Percentiles rank a stretch among this genome's conserved stretches.
Conservation (phyloP, 2,113 vertebrate species). For the Lagenorhynchus albirostris region DNA sequence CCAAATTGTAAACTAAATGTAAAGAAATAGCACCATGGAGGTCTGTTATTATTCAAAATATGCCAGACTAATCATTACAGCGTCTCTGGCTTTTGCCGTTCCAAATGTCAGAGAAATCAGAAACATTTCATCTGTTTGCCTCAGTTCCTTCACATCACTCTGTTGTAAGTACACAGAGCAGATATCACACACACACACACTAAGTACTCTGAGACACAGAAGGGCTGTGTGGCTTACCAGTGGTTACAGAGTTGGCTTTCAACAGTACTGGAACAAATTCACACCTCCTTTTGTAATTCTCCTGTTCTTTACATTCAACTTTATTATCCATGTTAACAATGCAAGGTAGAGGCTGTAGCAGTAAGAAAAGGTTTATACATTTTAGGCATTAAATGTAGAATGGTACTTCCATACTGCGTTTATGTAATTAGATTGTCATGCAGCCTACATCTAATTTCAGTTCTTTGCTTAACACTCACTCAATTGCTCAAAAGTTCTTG, state of each 20-base stretch:
- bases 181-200: not conserved
- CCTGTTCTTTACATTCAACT: not conserved
- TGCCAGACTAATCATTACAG: not conserved
- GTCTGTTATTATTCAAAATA: not conserved
- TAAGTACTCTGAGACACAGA: not conserved
- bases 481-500: not conserved
- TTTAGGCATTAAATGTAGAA: not conserved
- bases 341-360: not conserved
- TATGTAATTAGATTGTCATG: not conserved
- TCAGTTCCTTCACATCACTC: not conserved
- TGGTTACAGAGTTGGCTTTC: not conserved
- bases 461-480: slow-evolving; percentile 24
- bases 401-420: not conserved
- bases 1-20: not conserved
- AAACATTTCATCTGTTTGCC: accelerated
- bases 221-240: not conserved
- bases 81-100: not conserved
- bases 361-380: not conserved
- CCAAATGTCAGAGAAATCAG: not conserved
- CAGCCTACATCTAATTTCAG: not conserved
- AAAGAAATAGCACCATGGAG: not conserved
- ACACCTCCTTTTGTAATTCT: not conserved
- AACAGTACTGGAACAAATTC: not conserved
- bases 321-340: not conserved
- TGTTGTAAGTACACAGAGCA: not conserved